Percentiles rank a stretch among this genome's conserved stretches.
These are phyloP conservation scores for Polyommatus icarus DNA, from an alignment of 2,888 invertebrate genomes.

Conservation along the genomic window DNA sequence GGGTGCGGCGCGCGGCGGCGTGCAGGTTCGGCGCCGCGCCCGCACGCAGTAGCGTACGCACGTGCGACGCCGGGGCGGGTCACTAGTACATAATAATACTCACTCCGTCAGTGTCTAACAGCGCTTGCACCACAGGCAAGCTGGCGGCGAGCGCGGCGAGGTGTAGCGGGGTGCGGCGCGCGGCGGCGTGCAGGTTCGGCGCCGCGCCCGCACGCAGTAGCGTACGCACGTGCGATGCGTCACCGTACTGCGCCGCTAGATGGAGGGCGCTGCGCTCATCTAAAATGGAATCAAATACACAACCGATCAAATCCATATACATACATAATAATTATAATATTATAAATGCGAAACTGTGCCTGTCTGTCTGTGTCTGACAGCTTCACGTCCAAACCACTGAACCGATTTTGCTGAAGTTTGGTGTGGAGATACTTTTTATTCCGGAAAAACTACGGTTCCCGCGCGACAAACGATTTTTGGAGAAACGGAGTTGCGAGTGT, in stretches of 20 bases:
- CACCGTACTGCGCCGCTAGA: conserved; percentile 53
- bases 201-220: conserved; percentile 52
- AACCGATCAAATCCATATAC: too few species aligned
- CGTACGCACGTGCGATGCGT: conserved; percentile 43
- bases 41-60: conserved; percentile 45
- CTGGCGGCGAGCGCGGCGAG: conserved; percentile 62
- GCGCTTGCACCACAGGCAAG: conserved; percentile 45
- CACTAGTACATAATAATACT: too few species aligned
- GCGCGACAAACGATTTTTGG: too few species aligned
- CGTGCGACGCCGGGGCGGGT: conserved; percentile 40
- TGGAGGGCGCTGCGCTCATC: conserved; percentile 64
- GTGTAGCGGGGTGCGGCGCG: conserved; percentile 63
- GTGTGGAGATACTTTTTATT: too few species aligned
- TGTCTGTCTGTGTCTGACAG: too few species aligned
- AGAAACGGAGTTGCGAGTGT: too few species aligned
- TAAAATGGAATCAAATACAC: too few species aligned
- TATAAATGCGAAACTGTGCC: too few species aligned
- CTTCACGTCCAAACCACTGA: too few species aligned
- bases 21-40: conserved; percentile 50
- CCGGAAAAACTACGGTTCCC: too few species aligned
- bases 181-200: conserved; percentile 49
- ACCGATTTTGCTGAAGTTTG: too few species aligned
- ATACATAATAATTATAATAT: too few species aligned
- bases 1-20: conserved; percentile 57
- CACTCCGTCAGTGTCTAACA: conserved; percentile 46